These are phyloP conservation scores for Schizaphis graminum DNA, from an alignment of 2,888 invertebrate genomes.

Conservation along the genomic window DNA sequence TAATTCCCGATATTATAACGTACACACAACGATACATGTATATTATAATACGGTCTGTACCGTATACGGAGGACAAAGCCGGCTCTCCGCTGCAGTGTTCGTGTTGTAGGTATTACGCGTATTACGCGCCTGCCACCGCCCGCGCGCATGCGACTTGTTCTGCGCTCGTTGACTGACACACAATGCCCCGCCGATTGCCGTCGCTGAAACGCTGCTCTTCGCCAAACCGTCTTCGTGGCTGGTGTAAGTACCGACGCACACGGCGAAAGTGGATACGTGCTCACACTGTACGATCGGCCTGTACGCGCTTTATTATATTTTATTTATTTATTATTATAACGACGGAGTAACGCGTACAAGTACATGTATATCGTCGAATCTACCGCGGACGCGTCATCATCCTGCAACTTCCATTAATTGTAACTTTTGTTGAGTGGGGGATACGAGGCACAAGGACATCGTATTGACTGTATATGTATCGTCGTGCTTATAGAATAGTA, in stretches of 20 bases:
- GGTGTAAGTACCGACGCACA: not conserved
- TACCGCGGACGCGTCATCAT: not conserved
- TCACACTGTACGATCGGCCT: not conserved
- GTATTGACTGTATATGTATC: not conserved
- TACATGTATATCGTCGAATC: not conserved
- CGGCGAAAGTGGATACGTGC: not conserved
- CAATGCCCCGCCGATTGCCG: conserved; percentile 31
- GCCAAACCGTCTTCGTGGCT: not conserved
- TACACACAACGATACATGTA: conserved; percentile 1
- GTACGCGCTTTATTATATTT: not conserved
- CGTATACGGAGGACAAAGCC: conserved; percentile 17
- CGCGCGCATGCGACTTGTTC: not conserved
- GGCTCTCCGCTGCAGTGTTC: not conserved
- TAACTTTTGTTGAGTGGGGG: no score
- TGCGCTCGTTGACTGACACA: conserved; percentile 47
- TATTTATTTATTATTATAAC: not conserved
- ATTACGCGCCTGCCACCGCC: not conserved
- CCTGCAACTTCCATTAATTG: no score
- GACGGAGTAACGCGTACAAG: not conserved
- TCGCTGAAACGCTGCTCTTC: not conserved
- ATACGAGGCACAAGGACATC: not conserved
- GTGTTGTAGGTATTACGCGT: conserved; percentile 16
- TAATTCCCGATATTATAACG: conserved; percentile 19
- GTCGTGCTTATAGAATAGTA: not conserved
- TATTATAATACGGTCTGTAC: not conserved